Evolutionary conservation across 1,140 invertebrate species (phyloP).

Genomic region (Heliothis subflexa): DNA sequence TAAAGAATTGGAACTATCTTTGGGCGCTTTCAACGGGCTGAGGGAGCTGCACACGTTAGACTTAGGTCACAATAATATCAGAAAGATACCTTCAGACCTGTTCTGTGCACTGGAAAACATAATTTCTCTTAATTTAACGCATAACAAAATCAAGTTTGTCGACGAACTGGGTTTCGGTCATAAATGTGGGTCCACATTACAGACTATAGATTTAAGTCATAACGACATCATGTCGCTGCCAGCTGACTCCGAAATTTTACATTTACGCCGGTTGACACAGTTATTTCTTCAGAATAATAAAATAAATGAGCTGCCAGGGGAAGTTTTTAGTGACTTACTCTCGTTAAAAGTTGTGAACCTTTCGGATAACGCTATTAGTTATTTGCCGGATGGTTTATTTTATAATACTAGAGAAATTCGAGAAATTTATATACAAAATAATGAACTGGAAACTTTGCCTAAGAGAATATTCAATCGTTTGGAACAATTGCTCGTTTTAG

Average conservation of each 20-base stretch:
- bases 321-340: constrained; percentile 89
- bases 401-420: constrained; percentile 89
- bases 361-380: constrained; percentile 91
- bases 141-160: constrained; percentile 90
- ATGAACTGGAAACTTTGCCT: constrained; percentile 90
- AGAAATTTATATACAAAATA: constrained; percentile 91
- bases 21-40: constrained; percentile 88
- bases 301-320: constrained; percentile 89
- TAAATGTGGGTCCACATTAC: constrained; percentile 87
- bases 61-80: constrained; percentile 91
- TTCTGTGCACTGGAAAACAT: constrained; percentile 91
- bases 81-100: constrained; percentile 89
- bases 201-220: constrained; percentile 90
- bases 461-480: constrained; percentile 89
- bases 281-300: constrained; percentile 92
- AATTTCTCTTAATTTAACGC: constrained; percentile 91
- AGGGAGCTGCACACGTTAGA: constrained; percentile 90
- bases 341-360: constrained; percentile 92
- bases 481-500: constrained; percentile 89
- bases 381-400: constrained; percentile 90
- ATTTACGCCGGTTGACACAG: constrained; percentile 90
- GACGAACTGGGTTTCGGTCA: constrained; percentile 89
- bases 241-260: constrained; percentile 89
- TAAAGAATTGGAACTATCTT: constrained; percentile 88
- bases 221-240: constrained; percentile 90